Base-by-base conservation (phyloP, 2,888 invertebrate genomes). In the Caenorhabditis panamensis region DNA sequence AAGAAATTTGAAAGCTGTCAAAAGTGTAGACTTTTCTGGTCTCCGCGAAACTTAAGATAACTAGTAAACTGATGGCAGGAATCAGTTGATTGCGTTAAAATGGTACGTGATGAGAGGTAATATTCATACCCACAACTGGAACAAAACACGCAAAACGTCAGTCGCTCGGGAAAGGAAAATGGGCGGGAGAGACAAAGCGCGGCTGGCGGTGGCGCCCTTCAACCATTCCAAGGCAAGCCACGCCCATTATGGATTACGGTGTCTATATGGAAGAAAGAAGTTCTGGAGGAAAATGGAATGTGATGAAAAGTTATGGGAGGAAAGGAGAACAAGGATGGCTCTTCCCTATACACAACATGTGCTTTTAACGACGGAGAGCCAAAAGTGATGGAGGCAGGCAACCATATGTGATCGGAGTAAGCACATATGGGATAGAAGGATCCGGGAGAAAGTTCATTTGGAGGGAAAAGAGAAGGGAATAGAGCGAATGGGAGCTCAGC, bases 321-420 rank as follows among this genome's bases (percentile, higher is more conserved):
- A 37, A 28, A 71, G 24, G 16, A 31, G 16, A 16, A 41, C 9
- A 9, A 41, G 41, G 31, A 31, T 6, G 31, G 9, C 31, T 31
- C 31, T n/a, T n/a, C 41, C 41, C 41, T 16, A 41, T 41, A 41
- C 41, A 41, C 69, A 69, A 69, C 69, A 69, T 73, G 73, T 73
- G 73, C 73, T 73, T 66, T 73, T 73, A 73, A 73, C 73, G 73
- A 73, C 49, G 31, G 51, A 24, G 24, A 9, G 37, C 36, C 64
- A 58, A 73, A 66, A 73, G 64, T 64, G 73, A 73, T 37, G 73
- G 73, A 49, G 44, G 49, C 63, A 44, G n/a, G n/a, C n/a, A n/a
- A 73, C 72, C 72, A 73, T 73, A 73, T 73, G 72, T 63, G 72
- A 28, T n/a, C 51, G 44, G 56, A 28, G n/a, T n/a, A n/a, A n/a